phyloP scores from a whole-genome alignment of 2,797 vertebrate species.

The Darevskia mixta region DNA sequence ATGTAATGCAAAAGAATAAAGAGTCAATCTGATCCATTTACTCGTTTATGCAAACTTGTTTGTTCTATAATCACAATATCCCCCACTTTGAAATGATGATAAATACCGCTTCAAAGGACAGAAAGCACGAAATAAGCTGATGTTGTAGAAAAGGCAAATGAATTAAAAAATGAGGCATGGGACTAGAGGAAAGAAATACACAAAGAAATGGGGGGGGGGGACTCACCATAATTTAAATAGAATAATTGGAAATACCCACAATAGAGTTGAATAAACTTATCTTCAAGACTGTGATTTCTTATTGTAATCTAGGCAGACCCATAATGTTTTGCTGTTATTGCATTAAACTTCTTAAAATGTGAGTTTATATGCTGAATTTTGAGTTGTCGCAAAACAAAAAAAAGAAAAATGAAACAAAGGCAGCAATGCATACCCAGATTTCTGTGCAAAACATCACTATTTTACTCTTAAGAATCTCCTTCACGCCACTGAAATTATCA shows the following conservation, averaged over 20 bases:
- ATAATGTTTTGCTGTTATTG: neutral
- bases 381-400: neutral
- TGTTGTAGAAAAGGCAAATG: constrained; percentile 32
- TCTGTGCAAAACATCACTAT: neutral
- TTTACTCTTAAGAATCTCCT: neutral
- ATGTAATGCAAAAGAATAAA: constrained; percentile 11
- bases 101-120: constrained; percentile 38
- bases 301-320: neutral
- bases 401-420: no score
- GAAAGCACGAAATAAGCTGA: constrained; percentile 38
- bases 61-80: constrained; percentile 29
- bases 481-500: no score
- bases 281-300: neutral
- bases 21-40: constrained; percentile 35
- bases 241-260: constrained; percentile 42
- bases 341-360: neutral
- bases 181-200: neutral
- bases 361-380: neutral
- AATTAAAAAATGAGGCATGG: neutral
- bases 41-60: constrained; percentile 48
- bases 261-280: constrained; percentile 29
- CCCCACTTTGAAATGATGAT: constrained; percentile 41
- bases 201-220: neutral
- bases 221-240: neutral
- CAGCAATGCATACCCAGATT: neutral